These are phyloP conservation scores for Nymphicus hollandicus DNA, from an alignment of 2,113 vertebrate species.

Conservation along the genomic window DNA sequence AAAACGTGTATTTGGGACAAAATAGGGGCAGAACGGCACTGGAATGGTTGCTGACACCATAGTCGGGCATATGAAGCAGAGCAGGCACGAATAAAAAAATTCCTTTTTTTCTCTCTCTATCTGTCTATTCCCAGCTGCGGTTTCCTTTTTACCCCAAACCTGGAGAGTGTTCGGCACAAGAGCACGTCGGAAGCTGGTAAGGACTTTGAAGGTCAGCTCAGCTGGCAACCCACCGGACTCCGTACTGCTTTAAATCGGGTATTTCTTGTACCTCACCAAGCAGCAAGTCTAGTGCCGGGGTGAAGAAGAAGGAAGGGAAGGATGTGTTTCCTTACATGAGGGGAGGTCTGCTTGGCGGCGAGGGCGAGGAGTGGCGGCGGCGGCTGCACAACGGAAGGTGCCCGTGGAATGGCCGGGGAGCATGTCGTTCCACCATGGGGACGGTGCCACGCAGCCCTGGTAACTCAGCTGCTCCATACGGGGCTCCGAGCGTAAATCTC, in stretches of 20 bases:
- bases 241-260: background rate
- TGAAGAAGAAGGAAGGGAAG: background rate
- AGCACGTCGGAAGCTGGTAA: background rate
- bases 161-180: background rate
- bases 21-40: background rate
- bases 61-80: background rate
- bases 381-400: background rate
- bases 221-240: fast-evolving
- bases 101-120: fast-evolving
- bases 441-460: background rate
- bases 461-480: background rate
- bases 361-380: background rate
- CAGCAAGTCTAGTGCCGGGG: background rate
- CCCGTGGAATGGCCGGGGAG: background rate
- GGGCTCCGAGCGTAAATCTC: background rate
- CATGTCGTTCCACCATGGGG: fast-evolving
- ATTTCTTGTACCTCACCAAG: background rate
- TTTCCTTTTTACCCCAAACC: background rate
- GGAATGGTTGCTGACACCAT: background rate
- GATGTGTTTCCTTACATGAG: background rate
- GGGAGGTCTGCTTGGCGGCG: too few species aligned
- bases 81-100: background rate
- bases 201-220: background rate
- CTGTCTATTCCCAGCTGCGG: background rate
- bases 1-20: background rate